Base-by-base conservation (phyloP, 2,888 invertebrate genomes). In the Rhogogaster chlorosoma region DNA sequence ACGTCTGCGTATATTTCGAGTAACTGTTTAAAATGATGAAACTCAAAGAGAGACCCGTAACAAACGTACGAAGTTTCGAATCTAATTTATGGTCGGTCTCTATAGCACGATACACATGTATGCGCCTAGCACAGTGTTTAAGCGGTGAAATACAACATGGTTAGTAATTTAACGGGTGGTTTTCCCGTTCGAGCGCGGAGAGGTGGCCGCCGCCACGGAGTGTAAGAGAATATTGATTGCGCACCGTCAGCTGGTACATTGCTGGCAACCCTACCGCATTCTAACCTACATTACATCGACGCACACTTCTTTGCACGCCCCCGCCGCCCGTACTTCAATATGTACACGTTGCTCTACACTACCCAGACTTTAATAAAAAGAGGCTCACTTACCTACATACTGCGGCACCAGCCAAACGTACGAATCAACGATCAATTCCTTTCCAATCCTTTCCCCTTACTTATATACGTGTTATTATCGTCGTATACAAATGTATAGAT, bases 201-300 rank as follows among this genome's bases (percentile, higher is more conserved):
- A n/a, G n/a, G 53, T n/a, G 29, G 29, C 6, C 18, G 5, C 22
- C 22, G 22, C 22, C 15, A 42, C n/a, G 42, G 38, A 61, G 80
- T 61, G 57, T 61, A 61, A 80, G 80, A 61, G 88, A 90, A 90
- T 90, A 90, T 90, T 90, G 90, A 90, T 90, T 90, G 88, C 88
- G 85, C 87, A 88, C 89, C 88, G 90, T 90, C 90, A 90, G 90
- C 90, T 90, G 90, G 89, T 89, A 78, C 75, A 86, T 85, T 45
- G 78, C 77, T 77, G 78, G 78, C 77, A 86, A 88, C 86, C 87
- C 87, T 89, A 86, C 88, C 88, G 88, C 88, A 88, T 87, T 89
- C 88, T 89, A 89, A 89, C 89, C 89, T 88, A 89, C 89, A 85
- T 89, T 88, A 86, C 88, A 85, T 86, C 86, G 32, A 83, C 83